These are phyloP conservation scores for Jacana jacana DNA, from an alignment of 2,113 vertebrate genomes.

Conservation along the genomic window DNA sequence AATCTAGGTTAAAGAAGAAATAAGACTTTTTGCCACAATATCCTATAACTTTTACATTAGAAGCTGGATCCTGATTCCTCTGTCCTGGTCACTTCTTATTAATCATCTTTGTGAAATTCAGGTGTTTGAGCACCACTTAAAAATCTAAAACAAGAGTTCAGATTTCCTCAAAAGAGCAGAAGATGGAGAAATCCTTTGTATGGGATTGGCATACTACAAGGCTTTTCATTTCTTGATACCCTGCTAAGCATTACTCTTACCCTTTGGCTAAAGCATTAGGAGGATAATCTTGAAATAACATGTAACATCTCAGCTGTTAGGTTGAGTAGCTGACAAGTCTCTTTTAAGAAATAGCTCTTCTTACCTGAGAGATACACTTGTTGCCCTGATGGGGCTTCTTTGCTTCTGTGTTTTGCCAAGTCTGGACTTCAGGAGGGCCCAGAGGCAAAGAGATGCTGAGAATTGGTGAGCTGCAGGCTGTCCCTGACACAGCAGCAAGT, in stretches of 20 bases:
- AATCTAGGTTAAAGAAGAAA: neutral
- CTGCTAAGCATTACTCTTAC: neutral
- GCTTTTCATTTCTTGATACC: neutral
- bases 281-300: neutral
- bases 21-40: neutral
- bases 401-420: neutral
- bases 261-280: neutral
- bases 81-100: neutral
- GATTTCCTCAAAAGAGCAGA: neutral
- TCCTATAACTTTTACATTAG: neutral
- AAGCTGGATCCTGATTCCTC: neutral
- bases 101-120: neutral
- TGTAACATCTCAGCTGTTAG: neutral
- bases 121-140: neutral
- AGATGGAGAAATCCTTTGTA: neutral
- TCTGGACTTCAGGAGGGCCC: neutral
- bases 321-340: fast-evolving
- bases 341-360: neutral
- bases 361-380: neutral
- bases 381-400: neutral
- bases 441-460: neutral
- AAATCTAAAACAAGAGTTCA: neutral
- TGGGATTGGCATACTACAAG: neutral
- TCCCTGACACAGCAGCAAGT: neutral
- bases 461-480: neutral